These are phyloP conservation scores for Eristalinus sepulchralis DNA, from an alignment of 2,888 invertebrate genomes.

Conservation along the genomic window DNA sequence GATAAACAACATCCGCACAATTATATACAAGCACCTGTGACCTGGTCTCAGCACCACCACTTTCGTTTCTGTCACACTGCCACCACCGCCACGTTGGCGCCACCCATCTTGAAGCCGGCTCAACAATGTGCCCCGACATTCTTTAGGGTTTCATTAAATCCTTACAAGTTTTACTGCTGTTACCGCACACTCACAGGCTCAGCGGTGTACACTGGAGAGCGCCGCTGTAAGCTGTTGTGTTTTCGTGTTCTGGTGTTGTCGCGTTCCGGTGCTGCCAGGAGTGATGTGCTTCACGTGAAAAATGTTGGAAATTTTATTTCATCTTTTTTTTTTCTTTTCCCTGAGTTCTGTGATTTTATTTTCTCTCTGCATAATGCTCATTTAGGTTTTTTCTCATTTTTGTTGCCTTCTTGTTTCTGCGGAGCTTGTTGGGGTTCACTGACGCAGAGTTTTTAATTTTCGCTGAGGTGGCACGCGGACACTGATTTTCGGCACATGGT, in stretches of 20 bases:
- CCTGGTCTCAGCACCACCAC: neutral
- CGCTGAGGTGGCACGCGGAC: neutral
- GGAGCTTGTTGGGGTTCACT: neutral
- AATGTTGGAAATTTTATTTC: neutral
- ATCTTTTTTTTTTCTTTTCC: neutral
- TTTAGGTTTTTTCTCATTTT: neutral
- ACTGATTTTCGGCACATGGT: neutral
- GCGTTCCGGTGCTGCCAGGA: neutral
- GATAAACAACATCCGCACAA: neutral
- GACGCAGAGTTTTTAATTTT: neutral
- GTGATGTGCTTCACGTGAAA: neutral
- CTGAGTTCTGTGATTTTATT: neutral
- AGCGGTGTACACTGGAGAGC: neutral
- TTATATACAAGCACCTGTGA: neutral
- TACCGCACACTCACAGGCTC: neutral
- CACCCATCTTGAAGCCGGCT: neutral
- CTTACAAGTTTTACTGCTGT: conserved; percentile 19
- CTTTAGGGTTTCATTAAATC: conserved; percentile 45
- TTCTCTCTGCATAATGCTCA: neutral
- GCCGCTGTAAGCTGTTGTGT: neutral
- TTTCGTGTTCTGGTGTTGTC: neutral
- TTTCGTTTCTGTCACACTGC: too few relatives aligned
- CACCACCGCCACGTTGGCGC: neutral
- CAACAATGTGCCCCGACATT: conserved; percentile 20
- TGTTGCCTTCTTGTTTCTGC: neutral